phyloP scores from a whole-genome alignment of 2,888 invertebrate genomes.

The Strigamia crassipes region DNA sequence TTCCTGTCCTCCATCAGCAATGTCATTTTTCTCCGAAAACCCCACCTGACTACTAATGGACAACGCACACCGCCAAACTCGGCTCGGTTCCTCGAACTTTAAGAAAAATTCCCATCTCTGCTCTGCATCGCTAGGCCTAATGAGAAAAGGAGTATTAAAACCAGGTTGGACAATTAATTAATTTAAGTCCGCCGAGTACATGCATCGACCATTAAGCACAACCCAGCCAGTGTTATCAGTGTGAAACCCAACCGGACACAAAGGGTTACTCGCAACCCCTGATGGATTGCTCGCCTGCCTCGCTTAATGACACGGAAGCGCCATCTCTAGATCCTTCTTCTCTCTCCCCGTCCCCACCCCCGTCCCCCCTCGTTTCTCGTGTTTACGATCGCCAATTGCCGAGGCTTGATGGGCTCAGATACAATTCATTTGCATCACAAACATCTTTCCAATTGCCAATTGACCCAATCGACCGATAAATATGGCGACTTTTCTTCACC shows the following conservation, averaged over 20 bases:
- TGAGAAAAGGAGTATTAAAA: not conserved
- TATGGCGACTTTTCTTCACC: not conserved
- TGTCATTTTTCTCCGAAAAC: slow-evolving; percentile 1
- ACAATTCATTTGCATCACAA: slow-evolving; percentile 10
- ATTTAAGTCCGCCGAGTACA: slow-evolving; percentile 4
- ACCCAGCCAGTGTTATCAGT: not conserved
- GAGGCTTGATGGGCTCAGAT: slow-evolving; percentile 2
- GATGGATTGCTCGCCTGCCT: not conserved
- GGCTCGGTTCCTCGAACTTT: not conserved
- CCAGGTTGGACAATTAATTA: slow-evolving; percentile 4
- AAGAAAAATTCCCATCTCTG: not conserved
- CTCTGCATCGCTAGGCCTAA: not conserved
- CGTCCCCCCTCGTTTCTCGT: not conserved
- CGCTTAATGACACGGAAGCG: slow-evolving; percentile 10
- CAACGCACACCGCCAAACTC: not conserved
- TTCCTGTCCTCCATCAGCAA: not conserved
- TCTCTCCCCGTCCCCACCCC: not conserved
- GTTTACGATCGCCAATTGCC: slow-evolving; percentile 4
- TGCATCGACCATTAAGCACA: slow-evolving; percentile 3
- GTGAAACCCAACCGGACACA: slow-evolving; percentile 10
- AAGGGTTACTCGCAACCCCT: slow-evolving; percentile 10
- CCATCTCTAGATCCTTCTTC: slow-evolving; percentile 3
- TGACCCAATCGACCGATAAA: not conserved
- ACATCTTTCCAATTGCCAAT: slow-evolving; percentile 10
- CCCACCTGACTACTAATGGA: not conserved